Evolutionary conservation across 1,140 invertebrate species (phyloP).

Genomic region (Caenorhabditis tropicalis): DNA sequence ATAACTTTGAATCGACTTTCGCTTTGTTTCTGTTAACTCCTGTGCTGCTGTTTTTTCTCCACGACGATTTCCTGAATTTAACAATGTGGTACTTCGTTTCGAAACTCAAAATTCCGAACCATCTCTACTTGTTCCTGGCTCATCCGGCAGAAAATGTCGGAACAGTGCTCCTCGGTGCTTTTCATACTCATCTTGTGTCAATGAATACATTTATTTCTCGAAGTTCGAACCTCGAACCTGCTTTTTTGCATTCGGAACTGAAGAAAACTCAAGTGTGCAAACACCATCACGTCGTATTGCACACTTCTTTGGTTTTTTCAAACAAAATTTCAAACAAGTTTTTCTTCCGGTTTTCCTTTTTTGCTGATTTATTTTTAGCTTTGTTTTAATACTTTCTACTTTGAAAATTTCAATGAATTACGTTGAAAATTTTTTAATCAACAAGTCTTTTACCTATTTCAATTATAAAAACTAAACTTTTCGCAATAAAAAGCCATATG

Average conservation of each 20-base stretch:
- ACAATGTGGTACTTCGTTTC: no score
- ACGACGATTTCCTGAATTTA: not conserved
- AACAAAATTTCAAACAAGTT: not conserved
- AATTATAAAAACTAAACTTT: no score
- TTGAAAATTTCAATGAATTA: no score
- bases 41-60: not conserved
- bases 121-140: not conserved
- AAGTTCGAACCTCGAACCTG: not conserved
- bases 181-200: conserved; percentile 50
- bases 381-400: no score
- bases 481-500: no score
- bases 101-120: not conserved
- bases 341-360: not conserved
- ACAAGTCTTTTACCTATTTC: no score
- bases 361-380: no score
- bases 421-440: no score
- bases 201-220: conserved; percentile 10
- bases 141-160: conserved; percentile 26
- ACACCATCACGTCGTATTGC: not conserved
- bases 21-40: not conserved
- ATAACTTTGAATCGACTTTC: conserved; percentile 32
- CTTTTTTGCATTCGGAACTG: not conserved
- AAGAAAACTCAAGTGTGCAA: not conserved
- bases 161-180: conserved; percentile 39
- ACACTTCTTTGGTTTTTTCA: not conserved